Conservation (phyloP, 2,113 vertebrate genomes). For the Thalassoma bifasciatum region DNA sequence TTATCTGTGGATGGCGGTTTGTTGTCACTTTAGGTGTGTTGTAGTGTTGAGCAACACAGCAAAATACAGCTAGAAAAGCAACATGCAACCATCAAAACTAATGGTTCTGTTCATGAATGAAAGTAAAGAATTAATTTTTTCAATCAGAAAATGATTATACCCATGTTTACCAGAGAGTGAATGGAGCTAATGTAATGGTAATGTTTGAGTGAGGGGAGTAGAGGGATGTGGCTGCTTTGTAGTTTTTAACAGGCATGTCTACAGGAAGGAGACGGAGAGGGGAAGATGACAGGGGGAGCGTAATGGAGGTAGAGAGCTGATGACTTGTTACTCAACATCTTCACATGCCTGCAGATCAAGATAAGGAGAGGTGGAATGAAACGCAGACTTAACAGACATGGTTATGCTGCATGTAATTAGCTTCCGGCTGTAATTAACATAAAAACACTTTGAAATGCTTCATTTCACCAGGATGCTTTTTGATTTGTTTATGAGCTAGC, state of each 20-base stretch:
- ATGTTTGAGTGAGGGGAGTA: constrained; percentile 18
- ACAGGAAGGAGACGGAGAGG: constrained; percentile 63
- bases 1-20: too few relatives aligned
- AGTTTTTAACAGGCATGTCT: constrained; percentile 34
- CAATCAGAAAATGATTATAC: too few relatives aligned
- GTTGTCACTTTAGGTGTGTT: too few relatives aligned
- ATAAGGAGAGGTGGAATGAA: constrained; percentile 33
- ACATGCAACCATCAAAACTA: too few relatives aligned
- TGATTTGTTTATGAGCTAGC: background rate
- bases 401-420: constrained; percentile 2
- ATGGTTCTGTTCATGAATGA: too few relatives aligned
- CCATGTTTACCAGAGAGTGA: background rate
- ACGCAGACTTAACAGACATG: constrained; percentile 37
- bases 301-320: constrained; percentile 58
- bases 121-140: too few relatives aligned
- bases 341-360: constrained; percentile 31
- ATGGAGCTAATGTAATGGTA: constrained; percentile 25
- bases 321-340: constrained; percentile 48
- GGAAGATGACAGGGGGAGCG: constrained; percentile 35
- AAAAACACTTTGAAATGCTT: background rate
- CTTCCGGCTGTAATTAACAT: constrained; percentile 14
- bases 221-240: constrained; percentile 12
- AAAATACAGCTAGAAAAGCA: too few relatives aligned
- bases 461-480: background rate
- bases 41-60: too few relatives aligned